Conservation (phyloP, 1,140 invertebrate species). For the Sipha flava region DNA sequence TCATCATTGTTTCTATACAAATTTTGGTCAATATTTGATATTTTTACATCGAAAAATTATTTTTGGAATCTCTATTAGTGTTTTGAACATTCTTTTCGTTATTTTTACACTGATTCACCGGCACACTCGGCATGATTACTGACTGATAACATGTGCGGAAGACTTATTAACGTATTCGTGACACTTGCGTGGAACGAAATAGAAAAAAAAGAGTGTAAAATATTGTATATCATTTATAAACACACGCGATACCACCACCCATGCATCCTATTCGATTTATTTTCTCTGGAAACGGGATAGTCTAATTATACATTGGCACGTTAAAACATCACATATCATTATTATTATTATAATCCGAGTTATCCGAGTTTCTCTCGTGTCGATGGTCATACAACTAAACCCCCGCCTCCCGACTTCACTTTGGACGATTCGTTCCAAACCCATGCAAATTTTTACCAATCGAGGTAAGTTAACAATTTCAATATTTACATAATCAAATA, state of each 20-base stretch:
- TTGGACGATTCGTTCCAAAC: too few species aligned
- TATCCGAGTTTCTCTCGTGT: not conserved
- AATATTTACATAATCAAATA: too few species aligned
- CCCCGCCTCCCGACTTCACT: too few species aligned
- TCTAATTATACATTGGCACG: slow-evolving; percentile 26
- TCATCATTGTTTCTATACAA: too few species aligned
- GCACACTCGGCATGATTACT: not conserved
- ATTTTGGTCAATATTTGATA: too few species aligned
- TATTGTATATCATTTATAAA: slow-evolving; percentile 8
- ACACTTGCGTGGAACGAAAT: slow-evolving; percentile 7
- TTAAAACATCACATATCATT: slow-evolving; percentile 23
- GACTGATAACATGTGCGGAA: not conserved
- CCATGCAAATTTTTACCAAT: too few species aligned
- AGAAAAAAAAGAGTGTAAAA: not conserved
- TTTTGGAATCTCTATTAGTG: too few species aligned
- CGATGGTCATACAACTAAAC: too few species aligned
- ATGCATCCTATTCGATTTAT: slow-evolving; percentile 7
- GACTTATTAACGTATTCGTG: not conserved
- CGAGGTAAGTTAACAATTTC: too few species aligned
- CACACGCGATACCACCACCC: slow-evolving; percentile 15
- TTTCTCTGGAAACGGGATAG: slow-evolving; percentile 17
- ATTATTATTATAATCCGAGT: not conserved
- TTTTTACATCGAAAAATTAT: too few species aligned
- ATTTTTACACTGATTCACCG: not conserved
- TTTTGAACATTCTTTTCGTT: too few species aligned